Evolutionary conservation across 1,140 invertebrate species (phyloP).

Genomic region (Zaprionus tsacasi): DNA sequence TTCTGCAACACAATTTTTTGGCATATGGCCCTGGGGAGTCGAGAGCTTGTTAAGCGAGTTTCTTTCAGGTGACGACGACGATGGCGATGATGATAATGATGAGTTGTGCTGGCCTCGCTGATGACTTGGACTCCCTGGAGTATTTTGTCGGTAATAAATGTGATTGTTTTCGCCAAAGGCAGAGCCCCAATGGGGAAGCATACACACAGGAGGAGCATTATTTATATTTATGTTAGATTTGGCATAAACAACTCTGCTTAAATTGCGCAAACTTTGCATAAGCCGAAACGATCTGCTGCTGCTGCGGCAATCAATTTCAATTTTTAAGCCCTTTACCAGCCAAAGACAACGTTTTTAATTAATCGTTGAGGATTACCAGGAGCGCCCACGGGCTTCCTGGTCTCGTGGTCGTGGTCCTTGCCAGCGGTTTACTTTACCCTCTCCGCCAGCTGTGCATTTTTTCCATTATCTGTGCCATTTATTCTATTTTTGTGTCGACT

Average conservation of each 20-base stretch:
- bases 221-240: conserved; percentile 77
- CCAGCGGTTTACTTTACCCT: conserved; percentile 51
- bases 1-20: conserved; percentile 47
- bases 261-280: conserved; percentile 71
- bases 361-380: conserved; percentile 76
- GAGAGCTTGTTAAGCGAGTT: conserved; percentile 66
- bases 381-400: conserved; percentile 12
- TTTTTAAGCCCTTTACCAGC: conserved; percentile 76
- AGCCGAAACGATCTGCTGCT: conserved; percentile 36
- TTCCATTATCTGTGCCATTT: conserved; percentile 79
- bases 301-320: conserved; percentile 74
- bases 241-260: conserved; percentile 55
- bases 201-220: conserved; percentile 18
- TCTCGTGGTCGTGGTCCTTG: conserved; percentile 35
- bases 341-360: conserved; percentile 79
- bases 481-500: conserved; percentile 80
- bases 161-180: conserved; percentile 65
- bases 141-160: conserved; percentile 66
- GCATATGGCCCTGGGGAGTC: conserved; percentile 63
- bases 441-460: conserved; percentile 69
- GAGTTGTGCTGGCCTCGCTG: conserved; percentile 37
- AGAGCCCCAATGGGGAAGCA: not conserved
- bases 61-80: conserved; percentile 53
- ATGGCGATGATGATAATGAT: conserved; percentile 50
- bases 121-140: conserved; percentile 66